Conservation (phyloP, 2,888 invertebrate species). For the Sympetrum striolatum region DNA sequence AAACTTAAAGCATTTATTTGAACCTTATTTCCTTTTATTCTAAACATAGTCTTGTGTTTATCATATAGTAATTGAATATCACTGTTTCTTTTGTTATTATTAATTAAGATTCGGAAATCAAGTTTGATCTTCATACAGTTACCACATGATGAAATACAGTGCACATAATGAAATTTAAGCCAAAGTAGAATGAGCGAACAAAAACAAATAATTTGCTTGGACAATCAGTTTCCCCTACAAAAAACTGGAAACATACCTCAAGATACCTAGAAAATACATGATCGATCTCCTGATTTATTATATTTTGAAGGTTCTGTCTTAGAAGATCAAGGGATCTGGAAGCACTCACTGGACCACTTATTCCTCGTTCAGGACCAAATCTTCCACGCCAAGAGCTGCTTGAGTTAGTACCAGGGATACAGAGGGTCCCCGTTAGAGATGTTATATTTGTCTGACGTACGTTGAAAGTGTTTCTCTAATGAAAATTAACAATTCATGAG, state of each 20-base stretch:
- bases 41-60: too few relatives aligned
- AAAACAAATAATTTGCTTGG: too few relatives aligned
- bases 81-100: too few relatives aligned
- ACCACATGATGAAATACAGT: too few relatives aligned
- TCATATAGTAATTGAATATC: too few relatives aligned
- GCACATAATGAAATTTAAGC: too few relatives aligned
- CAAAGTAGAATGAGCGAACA: too few relatives aligned
- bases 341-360: slow-evolving; percentile 58
- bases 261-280: slow-evolving; percentile 78
- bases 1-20: too few relatives aligned
- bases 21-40: too few relatives aligned
- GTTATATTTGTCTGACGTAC: slow-evolving; percentile 76
- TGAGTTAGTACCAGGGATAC: slow-evolving; percentile 42
- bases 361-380: background rate
- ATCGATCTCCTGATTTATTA: slow-evolving; percentile 80
- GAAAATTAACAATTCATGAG: slow-evolving; percentile 17
- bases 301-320: slow-evolving; percentile 76
- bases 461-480: slow-evolving; percentile 67
- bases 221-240: too few relatives aligned
- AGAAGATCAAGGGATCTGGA: slow-evolving; percentile 77
- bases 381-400: slow-evolving; percentile 58
- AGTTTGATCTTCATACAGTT: too few relatives aligned
- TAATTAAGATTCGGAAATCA: too few relatives aligned
- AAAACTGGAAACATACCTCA: slow-evolving; percentile 63
- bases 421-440: slow-evolving; percentile 65